These are phyloP conservation scores for Agrochola circellaris DNA, from an alignment of 2,888 invertebrate genomes.

Conservation along the genomic window DNA sequence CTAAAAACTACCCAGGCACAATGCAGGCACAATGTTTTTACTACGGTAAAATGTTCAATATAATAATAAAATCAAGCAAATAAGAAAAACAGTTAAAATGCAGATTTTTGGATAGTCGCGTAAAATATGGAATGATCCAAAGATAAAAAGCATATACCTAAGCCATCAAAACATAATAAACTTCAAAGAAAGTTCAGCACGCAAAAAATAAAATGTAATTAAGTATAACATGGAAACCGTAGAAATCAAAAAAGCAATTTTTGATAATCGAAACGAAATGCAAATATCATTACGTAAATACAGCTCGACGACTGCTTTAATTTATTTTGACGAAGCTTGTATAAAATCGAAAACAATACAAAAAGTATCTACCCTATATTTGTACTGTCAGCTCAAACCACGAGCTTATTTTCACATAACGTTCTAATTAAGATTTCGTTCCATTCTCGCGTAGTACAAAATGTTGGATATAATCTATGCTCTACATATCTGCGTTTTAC, in stretches of 20 bases:
- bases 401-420: neutral
- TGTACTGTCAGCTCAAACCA: neutral
- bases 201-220: conserved; percentile 4
- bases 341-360: neutral
- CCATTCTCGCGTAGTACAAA: conserved; percentile 19
- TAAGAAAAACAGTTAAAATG: neutral
- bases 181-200: conserved; percentile 5
- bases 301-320: neutral
- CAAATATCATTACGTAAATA: neutral
- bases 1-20: neutral
- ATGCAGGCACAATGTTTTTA: neutral
- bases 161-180: neutral
- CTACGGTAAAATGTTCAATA: neutral
- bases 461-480: conserved; percentile 30
- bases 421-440: conserved; percentile 15
- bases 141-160: neutral
- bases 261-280: conserved; percentile 8
- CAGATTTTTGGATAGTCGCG: too few species aligned
- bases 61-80: neutral
- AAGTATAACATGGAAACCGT: conserved; percentile 15
- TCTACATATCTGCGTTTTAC: conserved; percentile 19
- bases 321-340: neutral
- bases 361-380: neutral
- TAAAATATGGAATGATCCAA: neutral
- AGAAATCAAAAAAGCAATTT: conserved; percentile 1